phyloP scores from a whole-genome alignment of 2,113 vertebrate species.

The Kryptolebias marmoratus region DNA sequence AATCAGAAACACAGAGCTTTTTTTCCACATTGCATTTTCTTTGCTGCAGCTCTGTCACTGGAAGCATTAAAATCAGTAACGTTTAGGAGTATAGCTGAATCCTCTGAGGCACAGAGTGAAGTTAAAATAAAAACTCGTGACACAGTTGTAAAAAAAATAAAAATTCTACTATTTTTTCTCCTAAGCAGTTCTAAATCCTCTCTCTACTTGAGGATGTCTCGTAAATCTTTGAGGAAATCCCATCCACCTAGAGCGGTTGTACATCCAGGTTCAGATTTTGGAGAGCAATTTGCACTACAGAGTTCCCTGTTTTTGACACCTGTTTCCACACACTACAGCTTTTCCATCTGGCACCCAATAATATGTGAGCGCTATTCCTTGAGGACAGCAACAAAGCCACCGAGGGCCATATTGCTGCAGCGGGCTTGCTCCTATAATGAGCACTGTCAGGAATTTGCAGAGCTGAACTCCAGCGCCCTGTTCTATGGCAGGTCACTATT shows the following conservation, averaged over 20 bases:
- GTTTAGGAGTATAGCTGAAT: background rate
- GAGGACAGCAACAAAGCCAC: conserved; percentile 39
- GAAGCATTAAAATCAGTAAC: conserved; percentile 6
- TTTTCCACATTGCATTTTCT: too few species aligned
- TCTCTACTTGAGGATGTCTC: too few species aligned
- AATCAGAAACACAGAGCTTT: too few species aligned
- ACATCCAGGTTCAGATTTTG: conserved; percentile 39
- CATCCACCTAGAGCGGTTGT: conserved; percentile 24
- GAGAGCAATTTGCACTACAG: conserved; percentile 54
- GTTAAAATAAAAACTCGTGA: too few species aligned
- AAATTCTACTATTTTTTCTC: too few species aligned
- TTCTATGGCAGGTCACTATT: conserved; percentile 66
- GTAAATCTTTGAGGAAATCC: conserved; percentile 51
- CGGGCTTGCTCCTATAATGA: conserved; percentile 58
- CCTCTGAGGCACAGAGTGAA: background rate
- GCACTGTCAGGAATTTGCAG: conserved; percentile 65
- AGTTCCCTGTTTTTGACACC: conserved; percentile 60
- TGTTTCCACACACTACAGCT: conserved; percentile 52
- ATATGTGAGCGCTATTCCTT: conserved; percentile 50
- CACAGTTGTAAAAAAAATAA: too few species aligned
- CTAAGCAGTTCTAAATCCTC: too few species aligned
- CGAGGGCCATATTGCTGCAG: conserved; percentile 53
- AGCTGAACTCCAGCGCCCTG: conserved; percentile 66
- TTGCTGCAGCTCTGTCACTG: conserved; percentile 32
- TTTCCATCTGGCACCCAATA: conserved; percentile 51